Evolutionary conservation across 2,113 vertebrate species (phyloP), one percentile per base, ranked within the genome.

Genomic region (Podiceps cristatus): DNA sequence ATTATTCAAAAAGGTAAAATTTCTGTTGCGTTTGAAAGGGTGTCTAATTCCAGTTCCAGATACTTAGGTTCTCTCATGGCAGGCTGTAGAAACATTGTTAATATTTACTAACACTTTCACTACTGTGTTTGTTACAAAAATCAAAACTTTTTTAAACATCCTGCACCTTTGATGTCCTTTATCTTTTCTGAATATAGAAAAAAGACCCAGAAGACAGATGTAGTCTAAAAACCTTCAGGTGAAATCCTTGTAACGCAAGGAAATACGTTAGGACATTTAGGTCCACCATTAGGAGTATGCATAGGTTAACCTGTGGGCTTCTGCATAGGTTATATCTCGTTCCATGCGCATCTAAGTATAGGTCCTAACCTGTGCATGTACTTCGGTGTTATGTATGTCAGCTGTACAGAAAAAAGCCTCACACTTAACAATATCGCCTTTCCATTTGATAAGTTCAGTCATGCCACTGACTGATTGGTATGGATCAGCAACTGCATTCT

Each of bases 311-410:
- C 33, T 67, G 35, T 80, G n/a, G 55, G 6, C 37, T 88, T 79
- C 76, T 69, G 28, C 3, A 3, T 23, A 4, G 0, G 0, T 19
- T 66, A 2, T 35, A 6, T 37, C 25, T 77, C 5, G 4, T 80
- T 77, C 49, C 25, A 9, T 27, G 18, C 5, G 7, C 31, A 42
- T 29, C n/a, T 45, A 2, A 14, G 14, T 79, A 11, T 11, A 59
- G 60, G 47, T 74, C 19, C 49, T 78, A 18, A 24, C 19, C 15
- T 44, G 7, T 62, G 28, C 29, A 4, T 50, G 12, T 44, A 31
- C 50, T 84, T 76, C 2, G 25, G 20, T 29, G 29, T 68, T 92
- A 18, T 2, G 17, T 49, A 20, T 52, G 22, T 37, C 37, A 50
- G 15, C 28, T 67, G 13, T 27, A 55, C 22, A 83, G 63, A 75